Evolutionary conservation across 2,113 vertebrate genomes (phyloP).

Genomic region (Podarcis muralis): DNA sequence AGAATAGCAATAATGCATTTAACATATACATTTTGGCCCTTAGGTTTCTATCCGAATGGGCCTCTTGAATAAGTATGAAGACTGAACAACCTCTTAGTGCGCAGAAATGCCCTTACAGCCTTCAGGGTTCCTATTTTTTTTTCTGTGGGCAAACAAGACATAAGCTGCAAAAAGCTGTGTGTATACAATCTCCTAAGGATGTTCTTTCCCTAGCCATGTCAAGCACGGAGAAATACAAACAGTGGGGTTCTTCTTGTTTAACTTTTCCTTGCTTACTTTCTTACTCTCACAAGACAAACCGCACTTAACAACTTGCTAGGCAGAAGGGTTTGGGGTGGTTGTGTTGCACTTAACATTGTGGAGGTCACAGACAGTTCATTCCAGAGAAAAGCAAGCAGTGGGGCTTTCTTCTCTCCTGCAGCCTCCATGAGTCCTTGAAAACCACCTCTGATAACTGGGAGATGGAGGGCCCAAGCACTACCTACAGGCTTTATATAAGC

Average conservation of each 20-base stretch:
- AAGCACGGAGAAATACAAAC: no score
- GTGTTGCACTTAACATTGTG: not conserved
- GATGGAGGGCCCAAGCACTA: not conserved
- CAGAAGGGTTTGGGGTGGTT: not conserved
- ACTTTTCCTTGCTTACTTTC: not conserved
- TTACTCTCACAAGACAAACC: not conserved
- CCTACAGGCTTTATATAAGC: no score
- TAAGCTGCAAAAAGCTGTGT: not conserved
- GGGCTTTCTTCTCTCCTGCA: not conserved
- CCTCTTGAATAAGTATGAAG: not conserved
- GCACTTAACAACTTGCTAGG: not conserved
- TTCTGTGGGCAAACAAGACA: not conserved
- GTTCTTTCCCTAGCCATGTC: not conserved
- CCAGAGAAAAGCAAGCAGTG: not conserved
- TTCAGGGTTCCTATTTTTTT: not conserved
- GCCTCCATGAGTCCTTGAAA: not conserved
- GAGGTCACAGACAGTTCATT: not conserved
- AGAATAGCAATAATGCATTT: not conserved
- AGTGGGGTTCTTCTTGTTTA: no score
- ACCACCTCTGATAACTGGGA: not conserved
- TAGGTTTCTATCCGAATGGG: not conserved
- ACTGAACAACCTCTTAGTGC: not conserved
- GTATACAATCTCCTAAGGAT: not conserved
- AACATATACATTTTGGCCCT: not conserved
- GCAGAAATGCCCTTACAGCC: not conserved